Evolutionary conservation across 37 sponge, comb jelly and placozoan genomes (phyloP).

Genomic region (Ephydatia muelleri): DNA sequence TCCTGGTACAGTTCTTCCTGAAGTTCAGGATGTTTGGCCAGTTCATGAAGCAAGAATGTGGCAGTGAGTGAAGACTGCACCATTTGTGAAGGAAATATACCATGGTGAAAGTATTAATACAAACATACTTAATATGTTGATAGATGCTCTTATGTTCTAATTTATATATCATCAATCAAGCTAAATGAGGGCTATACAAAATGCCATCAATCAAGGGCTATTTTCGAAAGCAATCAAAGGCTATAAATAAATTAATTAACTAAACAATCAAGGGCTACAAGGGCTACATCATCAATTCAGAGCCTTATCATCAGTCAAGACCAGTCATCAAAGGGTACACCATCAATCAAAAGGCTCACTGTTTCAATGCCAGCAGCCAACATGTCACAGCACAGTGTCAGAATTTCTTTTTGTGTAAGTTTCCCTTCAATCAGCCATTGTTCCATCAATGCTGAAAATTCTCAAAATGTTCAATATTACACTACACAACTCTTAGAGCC

Average conservation of each 20-base stretch:
- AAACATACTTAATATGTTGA: too few relatives aligned
- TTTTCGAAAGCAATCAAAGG: not conserved
- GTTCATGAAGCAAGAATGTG: constrained; percentile 45
- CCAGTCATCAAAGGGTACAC: not conserved
- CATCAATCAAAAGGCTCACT: constrained; percentile 19
- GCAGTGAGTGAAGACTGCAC: constrained; percentile 6
- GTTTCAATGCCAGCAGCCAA: constrained; percentile 56
- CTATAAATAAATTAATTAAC: not conserved
- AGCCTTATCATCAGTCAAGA: not conserved
- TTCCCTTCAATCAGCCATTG: constrained; percentile 57
- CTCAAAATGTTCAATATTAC: not conserved
- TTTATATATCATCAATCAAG: not conserved
- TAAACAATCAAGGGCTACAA: not conserved
- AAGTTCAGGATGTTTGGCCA: constrained; percentile 39
- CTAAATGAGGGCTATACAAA: not conserved
- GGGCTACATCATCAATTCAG: too few relatives aligned
- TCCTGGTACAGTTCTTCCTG: constrained; percentile 39
- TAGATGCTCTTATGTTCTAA: too few relatives aligned
- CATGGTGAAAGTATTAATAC: not conserved
- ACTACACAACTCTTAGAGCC: not conserved
- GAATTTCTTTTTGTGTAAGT: constrained; percentile 11
- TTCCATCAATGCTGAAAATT: constrained; percentile 16
- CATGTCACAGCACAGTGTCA: constrained; percentile 28
- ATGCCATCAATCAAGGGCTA: too few relatives aligned
- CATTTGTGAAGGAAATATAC: not conserved